Evolutionary conservation across 2,113 vertebrate species (phyloP).

Genomic region (Jacana jacana): DNA sequence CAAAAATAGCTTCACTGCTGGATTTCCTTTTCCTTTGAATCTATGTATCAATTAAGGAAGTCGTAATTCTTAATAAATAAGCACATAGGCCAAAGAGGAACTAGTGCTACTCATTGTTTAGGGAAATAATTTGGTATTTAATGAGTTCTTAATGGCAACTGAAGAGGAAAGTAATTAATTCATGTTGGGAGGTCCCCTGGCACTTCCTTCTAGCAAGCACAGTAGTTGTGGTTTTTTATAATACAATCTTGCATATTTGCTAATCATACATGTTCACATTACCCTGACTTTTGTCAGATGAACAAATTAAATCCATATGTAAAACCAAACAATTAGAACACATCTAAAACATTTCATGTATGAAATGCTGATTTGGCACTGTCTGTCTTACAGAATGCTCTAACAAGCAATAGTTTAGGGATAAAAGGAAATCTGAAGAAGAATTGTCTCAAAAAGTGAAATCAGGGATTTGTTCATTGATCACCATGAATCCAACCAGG

Average conservation of each 20-base stretch:
- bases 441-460: not conserved
- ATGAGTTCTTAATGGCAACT: slow-evolving; percentile 53
- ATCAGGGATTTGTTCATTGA: not conserved
- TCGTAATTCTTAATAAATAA: slow-evolving; percentile 40
- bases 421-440: not conserved
- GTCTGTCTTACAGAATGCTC: not conserved
- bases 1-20: not conserved
- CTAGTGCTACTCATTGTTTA: slow-evolving; percentile 20
- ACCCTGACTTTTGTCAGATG: not conserved
- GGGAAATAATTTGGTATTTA: slow-evolving; percentile 60
- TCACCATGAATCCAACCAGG: not conserved
- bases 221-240: slow-evolving; percentile 29
- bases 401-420: not conserved
- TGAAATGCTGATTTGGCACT: not conserved
- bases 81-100: slow-evolving; percentile 24
- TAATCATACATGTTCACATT: not conserved
- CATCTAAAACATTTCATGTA: not conserved
- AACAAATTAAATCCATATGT: slow-evolving; percentile 7
- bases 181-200: not conserved
- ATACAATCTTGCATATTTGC: slow-evolving; percentile 7
- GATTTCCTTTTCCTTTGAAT: slow-evolving; percentile 15
- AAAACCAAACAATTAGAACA: slow-evolving; percentile 14
- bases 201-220: slow-evolving; percentile 37
- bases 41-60: slow-evolving; percentile 41
- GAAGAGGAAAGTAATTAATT: slow-evolving; percentile 53